Conservation (phyloP, 2,888 invertebrate genomes). For the Omphaloscelis lunosa region DNA sequence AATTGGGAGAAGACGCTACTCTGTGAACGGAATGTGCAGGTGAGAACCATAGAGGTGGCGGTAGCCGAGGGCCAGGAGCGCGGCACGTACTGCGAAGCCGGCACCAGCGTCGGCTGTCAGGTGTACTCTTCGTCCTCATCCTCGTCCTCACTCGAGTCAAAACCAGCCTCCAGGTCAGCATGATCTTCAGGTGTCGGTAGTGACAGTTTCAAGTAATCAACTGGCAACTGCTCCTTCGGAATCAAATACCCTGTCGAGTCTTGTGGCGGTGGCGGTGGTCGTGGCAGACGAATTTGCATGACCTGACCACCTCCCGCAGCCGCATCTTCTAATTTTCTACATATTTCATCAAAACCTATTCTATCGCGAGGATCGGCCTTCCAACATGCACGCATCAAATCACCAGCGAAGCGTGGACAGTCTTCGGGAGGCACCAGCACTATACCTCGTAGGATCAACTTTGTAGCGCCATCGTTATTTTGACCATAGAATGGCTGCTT, state of each 20-base stretch:
- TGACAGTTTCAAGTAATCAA: constrained; percentile 90
- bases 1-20: constrained; percentile 70
- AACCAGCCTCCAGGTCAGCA: constrained; percentile 78
- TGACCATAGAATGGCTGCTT: constrained; percentile 98
- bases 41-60: constrained; percentile 66
- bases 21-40: constrained; percentile 81
- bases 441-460: constrained; percentile 94
- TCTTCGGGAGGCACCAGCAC: constrained; percentile 95
- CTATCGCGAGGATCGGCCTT: constrained; percentile 95
- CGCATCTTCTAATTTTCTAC: constrained; percentile 91
- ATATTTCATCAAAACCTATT: constrained; percentile 93
- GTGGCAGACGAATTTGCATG: constrained; percentile 80
- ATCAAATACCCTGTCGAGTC: constrained; percentile 93
- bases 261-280: constrained; percentile 90
- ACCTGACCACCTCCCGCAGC: constrained; percentile 77
- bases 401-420: constrained; percentile 93
- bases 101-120: constrained; percentile 77
- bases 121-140: constrained; percentile 85
- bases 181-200: constrained; percentile 73
- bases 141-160: constrained; percentile 83
- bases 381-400: constrained; percentile 95
- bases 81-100: constrained; percentile 81
- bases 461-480: constrained; percentile 96
- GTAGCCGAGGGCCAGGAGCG: constrained; percentile 75
- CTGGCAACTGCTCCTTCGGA: constrained; percentile 89